Evolutionary conservation across 2,113 vertebrate genomes (phyloP).

Genomic region (Arizona elegans): DNA sequence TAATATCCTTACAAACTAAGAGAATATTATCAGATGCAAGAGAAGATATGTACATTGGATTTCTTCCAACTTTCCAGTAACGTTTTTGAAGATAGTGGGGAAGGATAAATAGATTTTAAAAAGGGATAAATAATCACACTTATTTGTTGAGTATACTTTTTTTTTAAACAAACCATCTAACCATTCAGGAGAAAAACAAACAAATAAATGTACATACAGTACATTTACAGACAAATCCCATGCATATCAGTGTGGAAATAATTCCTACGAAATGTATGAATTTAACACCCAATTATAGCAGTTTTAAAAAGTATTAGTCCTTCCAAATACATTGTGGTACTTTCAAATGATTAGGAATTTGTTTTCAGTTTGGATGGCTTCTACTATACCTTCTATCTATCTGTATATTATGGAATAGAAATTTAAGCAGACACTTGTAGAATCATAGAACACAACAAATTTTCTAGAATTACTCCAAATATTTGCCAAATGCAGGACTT

Average conservation of each 20-base stretch:
- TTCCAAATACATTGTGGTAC: not conserved
- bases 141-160: not conserved
- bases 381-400: not conserved
- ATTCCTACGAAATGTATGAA: not conserved
- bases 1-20: slow-evolving; percentile 13
- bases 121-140: not conserved
- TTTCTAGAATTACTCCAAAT: not conserved
- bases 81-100: not conserved
- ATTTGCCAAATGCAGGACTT: not conserved
- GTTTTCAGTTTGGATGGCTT: not conserved
- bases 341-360: not conserved
- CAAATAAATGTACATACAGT: not conserved
- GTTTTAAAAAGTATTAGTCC: not conserved
- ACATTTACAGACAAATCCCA: not conserved
- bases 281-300: not conserved
- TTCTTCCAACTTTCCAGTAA: slow-evolving; percentile 19
- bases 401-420: not conserved
- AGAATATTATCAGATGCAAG: slow-evolving; percentile 12
- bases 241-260: not conserved
- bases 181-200: not conserved
- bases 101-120: not conserved
- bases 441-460: not conserved
- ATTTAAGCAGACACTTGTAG: not conserved
- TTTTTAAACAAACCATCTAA: not conserved
- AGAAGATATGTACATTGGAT: slow-evolving; percentile 27